Evolutionary conservation across 2,797 vertebrate species (phyloP).

Genomic region (Acomys russatus): DNA sequence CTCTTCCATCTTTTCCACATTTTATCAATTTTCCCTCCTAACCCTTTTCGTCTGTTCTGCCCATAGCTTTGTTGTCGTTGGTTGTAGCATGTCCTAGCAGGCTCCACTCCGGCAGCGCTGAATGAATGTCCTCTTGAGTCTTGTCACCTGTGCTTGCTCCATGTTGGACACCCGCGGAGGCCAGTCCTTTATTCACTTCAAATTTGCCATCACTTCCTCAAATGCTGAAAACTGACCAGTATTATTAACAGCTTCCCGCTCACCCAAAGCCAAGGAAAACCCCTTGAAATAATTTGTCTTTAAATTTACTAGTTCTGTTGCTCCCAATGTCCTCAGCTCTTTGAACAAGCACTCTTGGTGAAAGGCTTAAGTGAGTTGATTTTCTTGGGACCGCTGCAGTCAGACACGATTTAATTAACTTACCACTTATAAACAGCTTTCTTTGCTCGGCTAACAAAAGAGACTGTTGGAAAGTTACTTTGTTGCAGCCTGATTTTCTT

Average conservation of each 20-base stretch:
- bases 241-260: constrained; percentile 77
- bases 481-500: constrained; percentile 60
- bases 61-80: constrained; percentile 28
- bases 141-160: constrained; percentile 31
- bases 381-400: constrained; percentile 74
- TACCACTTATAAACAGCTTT: constrained; percentile 73
- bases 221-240: constrained; percentile 71
- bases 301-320: constrained; percentile 77
- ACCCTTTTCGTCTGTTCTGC: constrained; percentile 11
- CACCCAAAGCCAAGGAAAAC: constrained; percentile 79
- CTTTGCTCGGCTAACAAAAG: constrained; percentile 72
- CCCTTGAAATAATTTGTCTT: constrained; percentile 77
- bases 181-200: constrained; percentile 59
- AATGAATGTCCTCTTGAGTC: neutral
- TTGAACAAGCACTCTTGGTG: constrained; percentile 72
- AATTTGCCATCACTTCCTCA: constrained; percentile 58
- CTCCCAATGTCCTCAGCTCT: constrained; percentile 65
- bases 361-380: constrained; percentile 80
- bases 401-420: constrained; percentile 78
- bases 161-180: neutral
- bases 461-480: constrained; percentile 70
- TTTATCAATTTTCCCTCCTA: constrained; percentile 27
- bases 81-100: constrained; percentile 26
- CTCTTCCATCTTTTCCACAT: neutral
- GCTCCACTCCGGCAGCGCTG: constrained; percentile 3